A percentile compares a stretch with the other conserved stretches of the same genome.
Conservation (phyloP, 1,140 invertebrate species). For the Orchesella cincta region DNA sequence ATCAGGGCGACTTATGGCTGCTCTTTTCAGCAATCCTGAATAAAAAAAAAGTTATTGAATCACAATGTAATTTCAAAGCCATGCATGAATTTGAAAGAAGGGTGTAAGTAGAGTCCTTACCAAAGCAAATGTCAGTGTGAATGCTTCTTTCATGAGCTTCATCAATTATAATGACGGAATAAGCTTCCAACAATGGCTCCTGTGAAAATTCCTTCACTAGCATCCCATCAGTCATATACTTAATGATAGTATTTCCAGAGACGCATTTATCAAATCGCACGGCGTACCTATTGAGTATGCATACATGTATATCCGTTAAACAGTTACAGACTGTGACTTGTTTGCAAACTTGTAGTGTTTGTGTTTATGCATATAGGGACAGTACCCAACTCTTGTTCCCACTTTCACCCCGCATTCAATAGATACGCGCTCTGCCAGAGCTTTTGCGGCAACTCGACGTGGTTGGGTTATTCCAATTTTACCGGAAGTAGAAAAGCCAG, state of each 20-base stretch:
- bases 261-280: slow-evolving; percentile 90
- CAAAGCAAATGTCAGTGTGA: slow-evolving; percentile 90
- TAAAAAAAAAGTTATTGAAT: background rate
- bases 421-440: background rate
- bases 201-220: slow-evolving; percentile 82
- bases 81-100: background rate
- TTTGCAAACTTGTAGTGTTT: too few relatives aligned
- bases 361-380: too few relatives aligned
- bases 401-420: background rate
- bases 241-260: slow-evolving; percentile 70
- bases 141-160: slow-evolving; percentile 97
- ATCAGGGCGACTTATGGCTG: slow-evolving; percentile 58
- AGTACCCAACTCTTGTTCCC: background rate
- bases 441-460: background rate
- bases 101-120: slow-evolving; percentile 58
- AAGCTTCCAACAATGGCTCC: slow-evolving; percentile 71
- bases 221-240: slow-evolving; percentile 94
- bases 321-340: too few relatives aligned
- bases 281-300: too few relatives aligned
- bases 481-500: background rate
- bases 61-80: background rate
- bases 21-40: slow-evolving; percentile 58
- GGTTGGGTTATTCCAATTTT: slow-evolving; percentile 51
- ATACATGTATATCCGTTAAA: too few relatives aligned
- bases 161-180: slow-evolving; percentile 87